Evolutionary conservation across 2,797 vertebrate species (phyloP).

Genomic region (Amblyopsis hoosieri): DNA sequence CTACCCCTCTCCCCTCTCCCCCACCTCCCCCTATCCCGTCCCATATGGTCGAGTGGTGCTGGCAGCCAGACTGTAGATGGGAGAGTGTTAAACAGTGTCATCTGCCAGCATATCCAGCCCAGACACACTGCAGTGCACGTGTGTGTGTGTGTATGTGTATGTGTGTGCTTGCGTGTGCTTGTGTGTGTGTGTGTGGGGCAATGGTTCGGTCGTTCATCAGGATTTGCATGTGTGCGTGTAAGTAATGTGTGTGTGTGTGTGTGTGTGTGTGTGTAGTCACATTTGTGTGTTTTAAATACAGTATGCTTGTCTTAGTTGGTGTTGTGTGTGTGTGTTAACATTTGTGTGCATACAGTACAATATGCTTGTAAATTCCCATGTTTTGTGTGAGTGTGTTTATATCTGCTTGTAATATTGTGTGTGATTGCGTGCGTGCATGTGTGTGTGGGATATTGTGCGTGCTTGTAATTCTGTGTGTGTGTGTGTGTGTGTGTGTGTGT

Average conservation of each 20-base stretch:
- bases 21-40: slow-evolving; percentile 48
- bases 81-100: slow-evolving; percentile 63
- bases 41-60: slow-evolving; percentile 38
- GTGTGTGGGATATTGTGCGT: too few relatives aligned
- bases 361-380: too few relatives aligned
- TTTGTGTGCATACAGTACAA: background rate
- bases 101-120: slow-evolving; percentile 59
- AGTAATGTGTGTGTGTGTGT: background rate
- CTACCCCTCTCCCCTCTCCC: slow-evolving; percentile 6
- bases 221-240: background rate
- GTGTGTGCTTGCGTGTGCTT: background rate
- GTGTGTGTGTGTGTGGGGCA: background rate
- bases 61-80: slow-evolving; percentile 59
- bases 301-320: too few relatives aligned
- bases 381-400: background rate
- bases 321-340: background rate
- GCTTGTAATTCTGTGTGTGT: background rate
- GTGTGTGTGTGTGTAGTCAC: background rate
- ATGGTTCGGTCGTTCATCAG: background rate
- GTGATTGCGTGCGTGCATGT: too few relatives aligned
- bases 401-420: too few relatives aligned
- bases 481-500: background rate
- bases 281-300: background rate
- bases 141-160: slow-evolving; percentile 11
- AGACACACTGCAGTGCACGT: slow-evolving; percentile 38